Base-by-base conservation (phyloP, 2,113 vertebrate species). In the Nipponia nippon region DNA sequence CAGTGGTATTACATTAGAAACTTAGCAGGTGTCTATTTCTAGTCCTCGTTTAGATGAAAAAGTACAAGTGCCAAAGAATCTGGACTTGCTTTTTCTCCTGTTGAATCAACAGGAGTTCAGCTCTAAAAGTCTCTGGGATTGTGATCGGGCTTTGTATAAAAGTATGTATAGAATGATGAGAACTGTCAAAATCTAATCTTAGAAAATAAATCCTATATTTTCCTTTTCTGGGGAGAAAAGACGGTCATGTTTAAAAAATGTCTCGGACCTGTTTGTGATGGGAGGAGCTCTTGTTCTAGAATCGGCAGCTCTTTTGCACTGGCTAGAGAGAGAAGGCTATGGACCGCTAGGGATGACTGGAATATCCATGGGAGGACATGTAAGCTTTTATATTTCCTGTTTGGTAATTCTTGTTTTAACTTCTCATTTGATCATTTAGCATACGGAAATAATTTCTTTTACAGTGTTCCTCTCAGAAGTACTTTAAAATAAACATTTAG, bases 281-380 rank as follows among this genome's bases (percentile, higher is more conserved):
- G 99, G 99, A 92, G 99, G 99, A 80, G 99, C 99, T 90, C 97
- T 99, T 95, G 99, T 99, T 94, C 97, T 99, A 93, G 99, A 99
- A 95, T 99, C 99, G 4, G 98, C 99, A 10, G 99, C 98, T 72
- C 98, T 99, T 69, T 98, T 99, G 70, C 99, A 98, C 82, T 99
- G 99, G 99, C 98, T 99, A 89, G 99, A 99, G 94, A 98, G 99
- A 87, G 99, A 99, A 98, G 99, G 99, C 59, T 99, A 99, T 97
- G 99, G 99, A 98, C 99, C 99, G 0, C 98, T 99, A 46, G 99
- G 99, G 88, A 99, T 99, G 99, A 99, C 99, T 10, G 99, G 99
- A 78, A 99, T 99, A 98, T 99, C 99, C 95, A 99, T 99, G 99
- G 99, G 99, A 94, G 99, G 99, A 98, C 99, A 99, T 83, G 99